Base-by-base conservation (phyloP, 2,888 invertebrate species). In the Synergus gifuensis region DNA sequence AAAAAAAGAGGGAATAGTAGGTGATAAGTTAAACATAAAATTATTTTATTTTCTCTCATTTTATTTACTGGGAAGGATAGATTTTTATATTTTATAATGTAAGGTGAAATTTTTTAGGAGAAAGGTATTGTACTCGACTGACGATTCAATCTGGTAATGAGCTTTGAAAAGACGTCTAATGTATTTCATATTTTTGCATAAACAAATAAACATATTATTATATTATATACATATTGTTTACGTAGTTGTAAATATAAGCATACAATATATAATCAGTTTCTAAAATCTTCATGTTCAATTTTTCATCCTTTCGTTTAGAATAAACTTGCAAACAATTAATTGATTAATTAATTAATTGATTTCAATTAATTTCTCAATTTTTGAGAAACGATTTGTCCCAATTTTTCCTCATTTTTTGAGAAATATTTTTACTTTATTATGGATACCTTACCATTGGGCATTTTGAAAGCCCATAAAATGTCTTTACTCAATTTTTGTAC, bases 131-230 rank as follows among this genome's bases (percentile, higher is more conserved):
- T 46, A 49, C 14, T 36, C 73, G 73, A 73, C 73, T 73, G 73
- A 49, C 36, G 54, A 54, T 73, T 54, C 73, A 73, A 73, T 73
- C 28, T 73, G 73, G 28, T 73, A 73, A 73, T 73, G 54, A 49
- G n/a, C 73, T 54, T 73, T 54, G 73, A 54, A 73, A 73, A 73
- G 73, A n/a, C 73, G 28, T 69, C 36, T 54, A 22, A 54, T 36
- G 73, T 73, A 73, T 73, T 49, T 73, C 49, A 73, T 73, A 73
- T 54, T 73, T 73, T 73, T 73, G 54, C 73, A 73, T 67, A 2
- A 18, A 67, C 36, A 73, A 73, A 73, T 73, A 49, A 73, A 60
- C 54, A 28, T 28, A 28, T 28, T 69, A 69, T 46, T 54, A 54
- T 49, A 46, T 11, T 49, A 67, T 73, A 73, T 49, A 73, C 16